Evolutionary conservation across 2,113 vertebrate genomes (phyloP).

Genomic region (Spilogale gracilis): DNA sequence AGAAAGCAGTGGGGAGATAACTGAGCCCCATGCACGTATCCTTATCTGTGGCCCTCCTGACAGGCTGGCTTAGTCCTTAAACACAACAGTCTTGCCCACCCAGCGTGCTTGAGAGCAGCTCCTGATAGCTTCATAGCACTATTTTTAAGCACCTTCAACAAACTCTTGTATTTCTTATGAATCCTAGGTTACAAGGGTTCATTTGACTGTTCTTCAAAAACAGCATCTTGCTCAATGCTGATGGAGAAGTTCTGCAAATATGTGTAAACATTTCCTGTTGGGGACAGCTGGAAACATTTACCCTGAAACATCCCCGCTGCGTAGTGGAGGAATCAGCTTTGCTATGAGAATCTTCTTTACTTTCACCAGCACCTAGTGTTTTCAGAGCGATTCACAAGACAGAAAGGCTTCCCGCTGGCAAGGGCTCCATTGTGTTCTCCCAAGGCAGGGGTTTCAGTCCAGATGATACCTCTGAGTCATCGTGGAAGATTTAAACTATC

Average conservation of each 20-base stretch:
- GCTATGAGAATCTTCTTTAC: neutral
- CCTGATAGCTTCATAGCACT: neutral
- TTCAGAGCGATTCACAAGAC: neutral
- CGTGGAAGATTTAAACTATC: neutral
- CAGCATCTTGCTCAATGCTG: constrained; percentile 56
- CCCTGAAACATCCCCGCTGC: neutral
- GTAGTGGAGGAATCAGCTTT: neutral
- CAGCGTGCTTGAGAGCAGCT: neutral
- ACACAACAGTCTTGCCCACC: neutral
- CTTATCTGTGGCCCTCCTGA: neutral
- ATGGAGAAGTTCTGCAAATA: constrained; percentile 59
- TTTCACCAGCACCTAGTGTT: neutral
- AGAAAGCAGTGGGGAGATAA: neutral
- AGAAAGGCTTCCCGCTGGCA: neutral
- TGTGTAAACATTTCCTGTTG: constrained; percentile 63
- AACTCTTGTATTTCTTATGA: neutral
- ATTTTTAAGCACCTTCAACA: neutral
- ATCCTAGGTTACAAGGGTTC: constrained; percentile 45
- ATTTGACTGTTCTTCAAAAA: constrained; percentile 42
- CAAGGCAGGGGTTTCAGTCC: neutral
- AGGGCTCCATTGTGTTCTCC: neutral
- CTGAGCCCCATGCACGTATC: accelerated
- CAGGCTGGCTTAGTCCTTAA: neutral
- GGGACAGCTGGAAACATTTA: neutral
- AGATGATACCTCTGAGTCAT: no score